These are phyloP conservation scores for Scophthalmus maximus DNA, from an alignment of 2,113 vertebrate species.

Conservation along the genomic window DNA sequence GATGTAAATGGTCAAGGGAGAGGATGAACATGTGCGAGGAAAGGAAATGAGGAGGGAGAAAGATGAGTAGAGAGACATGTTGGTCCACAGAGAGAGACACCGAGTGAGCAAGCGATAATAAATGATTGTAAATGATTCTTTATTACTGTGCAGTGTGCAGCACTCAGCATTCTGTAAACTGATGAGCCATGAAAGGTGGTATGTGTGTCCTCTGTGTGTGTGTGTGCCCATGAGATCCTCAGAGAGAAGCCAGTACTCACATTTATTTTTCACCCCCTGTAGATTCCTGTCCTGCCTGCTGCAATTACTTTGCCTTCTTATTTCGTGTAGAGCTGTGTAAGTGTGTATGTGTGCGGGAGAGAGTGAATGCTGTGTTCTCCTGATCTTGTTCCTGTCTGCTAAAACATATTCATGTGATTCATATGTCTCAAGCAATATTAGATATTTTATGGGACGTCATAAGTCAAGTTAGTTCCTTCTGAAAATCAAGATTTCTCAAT, in stretches of 20 bases:
- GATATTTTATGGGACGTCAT: not conserved
- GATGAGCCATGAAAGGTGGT: conserved; percentile 56
- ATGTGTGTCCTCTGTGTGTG: conserved; percentile 4
- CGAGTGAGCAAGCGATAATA: conserved; percentile 37
- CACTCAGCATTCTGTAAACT: conserved; percentile 67
- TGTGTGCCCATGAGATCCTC: conserved; percentile 33
- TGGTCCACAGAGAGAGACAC: conserved; percentile 22
- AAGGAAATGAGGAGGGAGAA: not conserved
- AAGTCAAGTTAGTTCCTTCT: too few relatives aligned
- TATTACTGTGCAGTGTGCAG: conserved; percentile 60
- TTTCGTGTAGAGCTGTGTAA: conserved; percentile 11
- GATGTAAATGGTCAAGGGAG: not conserved
- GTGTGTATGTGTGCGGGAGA: not conserved
- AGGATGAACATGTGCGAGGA: not conserved
- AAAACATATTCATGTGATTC: conserved; percentile 10
- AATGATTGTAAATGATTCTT: conserved; percentile 67
- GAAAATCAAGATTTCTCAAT: too few relatives aligned
- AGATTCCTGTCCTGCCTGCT: conserved; percentile 50
- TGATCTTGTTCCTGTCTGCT: not conserved
- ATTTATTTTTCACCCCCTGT: conserved; percentile 58
- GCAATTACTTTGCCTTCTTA: conserved; percentile 52
- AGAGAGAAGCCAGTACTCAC: conserved; percentile 40
- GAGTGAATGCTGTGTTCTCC: not conserved
- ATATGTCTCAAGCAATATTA: conserved; percentile 3
- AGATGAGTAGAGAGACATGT: conserved; percentile 35